These are phyloP conservation scores for Torymus auratus DNA, from an alignment of 2,888 invertebrate genomes.

Conservation along the genomic window DNA sequence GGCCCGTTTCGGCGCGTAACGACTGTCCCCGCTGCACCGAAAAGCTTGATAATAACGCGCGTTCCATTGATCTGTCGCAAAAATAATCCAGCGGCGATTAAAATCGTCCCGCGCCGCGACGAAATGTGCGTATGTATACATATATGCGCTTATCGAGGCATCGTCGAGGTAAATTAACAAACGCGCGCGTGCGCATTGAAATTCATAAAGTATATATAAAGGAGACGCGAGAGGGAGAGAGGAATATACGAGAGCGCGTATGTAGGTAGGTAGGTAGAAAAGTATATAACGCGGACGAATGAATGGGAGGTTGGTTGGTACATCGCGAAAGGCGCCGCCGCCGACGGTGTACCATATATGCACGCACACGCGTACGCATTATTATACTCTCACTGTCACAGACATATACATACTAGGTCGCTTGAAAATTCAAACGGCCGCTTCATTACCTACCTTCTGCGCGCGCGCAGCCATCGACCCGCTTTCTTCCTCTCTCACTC, in stretches of 20 bases:
- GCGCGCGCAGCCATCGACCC: conserved; percentile 48
- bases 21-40: not conserved
- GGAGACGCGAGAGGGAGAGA: not conserved
- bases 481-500: conserved; percentile 44
- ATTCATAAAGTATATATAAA: conserved; percentile 25
- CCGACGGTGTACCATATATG: conserved; percentile 5
- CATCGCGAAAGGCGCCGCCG: conserved; percentile 45
- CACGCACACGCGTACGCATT: not conserved
- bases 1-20: too few relatives aligned
- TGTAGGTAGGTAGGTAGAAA: too few relatives aligned
- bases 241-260: not conserved
- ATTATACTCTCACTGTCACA: too few relatives aligned
- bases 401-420: too few relatives aligned
- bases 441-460: conserved; percentile 56
- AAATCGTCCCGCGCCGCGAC: not conserved
- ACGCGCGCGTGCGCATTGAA: conserved; percentile 9
- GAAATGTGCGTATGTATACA: not conserved
- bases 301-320: conserved; percentile 9
- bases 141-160: conserved; percentile 11
- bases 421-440: conserved; percentile 60
- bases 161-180: conserved; percentile 20
- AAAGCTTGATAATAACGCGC: not conserved
- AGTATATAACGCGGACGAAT: not conserved
- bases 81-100: too few relatives aligned
- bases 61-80: too few relatives aligned